Conservation (phyloP, 2,797 vertebrate species). For the Apogon hyalosoma region DNA sequence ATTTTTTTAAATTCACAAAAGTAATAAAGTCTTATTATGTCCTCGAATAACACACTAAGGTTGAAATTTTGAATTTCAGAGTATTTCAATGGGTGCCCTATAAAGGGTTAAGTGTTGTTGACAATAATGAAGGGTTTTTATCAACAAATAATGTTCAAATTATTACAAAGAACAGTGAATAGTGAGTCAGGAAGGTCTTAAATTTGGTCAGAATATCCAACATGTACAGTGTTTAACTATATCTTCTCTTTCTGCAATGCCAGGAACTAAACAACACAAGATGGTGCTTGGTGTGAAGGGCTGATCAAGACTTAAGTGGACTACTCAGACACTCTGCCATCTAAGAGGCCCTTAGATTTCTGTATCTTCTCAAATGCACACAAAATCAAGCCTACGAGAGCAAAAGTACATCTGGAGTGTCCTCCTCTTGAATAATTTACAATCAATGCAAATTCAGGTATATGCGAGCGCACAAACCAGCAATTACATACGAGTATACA, state of each 20-base stretch:
- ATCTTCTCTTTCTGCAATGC: background rate
- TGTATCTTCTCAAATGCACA: slow-evolving; percentile 27
- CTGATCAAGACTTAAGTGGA: slow-evolving; percentile 40
- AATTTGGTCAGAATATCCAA: background rate
- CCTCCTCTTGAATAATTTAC: background rate
- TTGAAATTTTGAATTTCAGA: too few relatives aligned
- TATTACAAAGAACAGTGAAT: too few relatives aligned
- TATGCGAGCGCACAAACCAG: slow-evolving; percentile 1
- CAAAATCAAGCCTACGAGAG: slow-evolving; percentile 35
- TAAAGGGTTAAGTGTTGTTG: too few relatives aligned
- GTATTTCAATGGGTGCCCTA: too few relatives aligned
- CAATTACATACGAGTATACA: slow-evolving; percentile 3
- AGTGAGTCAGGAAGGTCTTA: too few relatives aligned
- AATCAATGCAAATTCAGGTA: background rate
- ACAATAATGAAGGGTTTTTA: too few relatives aligned
- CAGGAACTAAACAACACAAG: background rate
- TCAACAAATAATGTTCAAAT: too few relatives aligned
- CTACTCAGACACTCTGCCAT: slow-evolving; percentile 39
- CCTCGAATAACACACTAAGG: too few relatives aligned
- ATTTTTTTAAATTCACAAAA: too few relatives aligned
- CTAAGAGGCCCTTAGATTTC: slow-evolving; percentile 43
- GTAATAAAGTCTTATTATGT: too few relatives aligned
- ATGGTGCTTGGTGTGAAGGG: slow-evolving; percentile 19
- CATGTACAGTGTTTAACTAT: slow-evolving; percentile 6
- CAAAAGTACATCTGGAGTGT: slow-evolving; percentile 26